Evolutionary conservation across 2,888 invertebrate species (phyloP).

Genomic region (Gymnocheta viridis): DNA sequence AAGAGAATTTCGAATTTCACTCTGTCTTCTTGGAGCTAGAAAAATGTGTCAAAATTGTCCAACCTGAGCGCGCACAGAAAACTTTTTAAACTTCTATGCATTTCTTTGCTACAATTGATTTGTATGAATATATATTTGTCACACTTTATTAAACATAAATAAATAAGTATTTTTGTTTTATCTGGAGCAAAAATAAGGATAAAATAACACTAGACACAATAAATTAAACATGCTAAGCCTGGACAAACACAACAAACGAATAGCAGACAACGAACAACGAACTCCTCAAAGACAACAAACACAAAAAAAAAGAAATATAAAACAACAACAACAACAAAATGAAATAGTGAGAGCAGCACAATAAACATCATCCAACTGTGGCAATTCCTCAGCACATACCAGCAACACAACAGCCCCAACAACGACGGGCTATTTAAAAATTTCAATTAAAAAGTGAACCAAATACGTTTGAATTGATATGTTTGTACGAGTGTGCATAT

Average conservation of each 20-base stretch:
- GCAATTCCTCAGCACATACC: slow-evolving; percentile 52
- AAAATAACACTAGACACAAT: slow-evolving; percentile 31
- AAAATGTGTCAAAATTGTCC: too few species aligned
- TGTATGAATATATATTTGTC: slow-evolving; percentile 26
- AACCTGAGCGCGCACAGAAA: neutral
- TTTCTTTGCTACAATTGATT: neutral
- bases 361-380: slow-evolving; percentile 45
- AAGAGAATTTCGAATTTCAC: too few species aligned
- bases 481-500: slow-evolving; percentile 3
- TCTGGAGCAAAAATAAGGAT: slow-evolving; percentile 21
- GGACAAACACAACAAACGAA: slow-evolving; percentile 18
- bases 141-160: neutral
- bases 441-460: slow-evolving; percentile 68
- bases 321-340: neutral
- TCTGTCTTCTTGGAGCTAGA: too few species aligned
- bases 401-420: slow-evolving; percentile 9
- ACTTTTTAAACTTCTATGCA: neutral
- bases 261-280: too few species aligned
- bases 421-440: slow-evolving; percentile 41
- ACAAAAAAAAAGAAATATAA: too few species aligned
- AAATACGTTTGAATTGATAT: slow-evolving; percentile 57
- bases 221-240: slow-evolving; percentile 43
- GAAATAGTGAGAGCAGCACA: slow-evolving; percentile 21
- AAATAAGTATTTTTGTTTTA: neutral
- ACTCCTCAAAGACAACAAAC: neutral